These are phyloP conservation scores for Bembecia ichneumoniformis DNA, from an alignment of 2,888 invertebrate genomes.

Conservation along the genomic window DNA sequence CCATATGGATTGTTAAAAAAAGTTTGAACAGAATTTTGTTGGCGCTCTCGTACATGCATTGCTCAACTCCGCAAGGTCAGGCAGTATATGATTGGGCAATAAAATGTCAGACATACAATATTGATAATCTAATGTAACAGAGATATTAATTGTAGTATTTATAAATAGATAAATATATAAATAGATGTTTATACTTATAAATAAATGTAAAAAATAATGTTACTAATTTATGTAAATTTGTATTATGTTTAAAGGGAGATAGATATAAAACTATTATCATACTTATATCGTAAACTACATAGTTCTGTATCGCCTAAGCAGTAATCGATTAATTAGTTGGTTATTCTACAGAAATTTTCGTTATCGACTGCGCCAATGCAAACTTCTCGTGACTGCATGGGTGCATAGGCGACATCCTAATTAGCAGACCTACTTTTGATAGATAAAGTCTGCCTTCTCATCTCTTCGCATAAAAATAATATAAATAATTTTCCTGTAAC, in stretches of 20 bases:
- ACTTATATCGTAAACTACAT: not conserved
- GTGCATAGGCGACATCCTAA: too few species aligned
- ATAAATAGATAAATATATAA: not conserved
- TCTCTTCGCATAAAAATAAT: too few species aligned
- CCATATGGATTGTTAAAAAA: too few species aligned
- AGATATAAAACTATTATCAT: not conserved
- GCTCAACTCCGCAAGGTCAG: conserved; percentile 46
- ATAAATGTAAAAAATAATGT: not conserved
- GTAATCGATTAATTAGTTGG: too few species aligned
- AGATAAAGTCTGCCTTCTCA: too few species aligned
- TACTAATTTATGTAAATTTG: too few species aligned
- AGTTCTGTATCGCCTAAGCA: too few species aligned
- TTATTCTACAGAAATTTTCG: too few species aligned
- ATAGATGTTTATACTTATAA: not conserved
- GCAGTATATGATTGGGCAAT: conserved; percentile 30
- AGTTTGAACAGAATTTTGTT: not conserved
- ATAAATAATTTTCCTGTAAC: too few species aligned
- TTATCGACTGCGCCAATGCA: too few species aligned
- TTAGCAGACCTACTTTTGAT: too few species aligned
- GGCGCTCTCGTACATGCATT: conserved; percentile 29
- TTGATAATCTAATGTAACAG: conserved; percentile 32
- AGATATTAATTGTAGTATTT: conserved; percentile 13
- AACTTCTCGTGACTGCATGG: too few species aligned
- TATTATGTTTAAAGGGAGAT: not conserved
- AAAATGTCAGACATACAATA: conserved; percentile 23